phyloP scores from a whole-genome alignment of 1,140 invertebrate species.

The Rhizoglyphus robini region DNA sequence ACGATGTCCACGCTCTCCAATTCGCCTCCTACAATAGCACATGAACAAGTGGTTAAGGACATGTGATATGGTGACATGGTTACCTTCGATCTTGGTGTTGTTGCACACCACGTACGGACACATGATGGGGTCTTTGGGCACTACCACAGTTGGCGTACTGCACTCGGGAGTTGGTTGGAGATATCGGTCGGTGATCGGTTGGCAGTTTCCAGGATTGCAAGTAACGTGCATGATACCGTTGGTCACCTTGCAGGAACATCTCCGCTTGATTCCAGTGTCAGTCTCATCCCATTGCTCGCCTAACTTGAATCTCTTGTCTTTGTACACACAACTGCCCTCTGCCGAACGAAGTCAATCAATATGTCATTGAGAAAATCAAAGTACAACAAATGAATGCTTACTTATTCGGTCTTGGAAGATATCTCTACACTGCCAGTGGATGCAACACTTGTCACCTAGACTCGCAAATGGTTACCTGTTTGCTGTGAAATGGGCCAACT shows the following conservation, averaged over 20 bases:
- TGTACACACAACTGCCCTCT: constrained; percentile 23
- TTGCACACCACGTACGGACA: constrained; percentile 31
- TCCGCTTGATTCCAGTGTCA: background rate
- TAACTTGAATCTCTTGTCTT: constrained; percentile 23
- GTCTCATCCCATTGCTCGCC: constrained; percentile 28
- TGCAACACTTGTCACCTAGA: constrained; percentile 58
- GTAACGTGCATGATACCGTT: constrained; percentile 23
- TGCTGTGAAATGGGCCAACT: too few species aligned
- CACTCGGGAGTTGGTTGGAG: constrained; percentile 26
- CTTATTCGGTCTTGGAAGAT: background rate
- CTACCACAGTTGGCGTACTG: constrained; percentile 24
- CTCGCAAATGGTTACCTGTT: too few species aligned
- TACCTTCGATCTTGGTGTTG: constrained; percentile 26
- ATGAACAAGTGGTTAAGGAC: background rate
- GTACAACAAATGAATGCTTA: background rate
- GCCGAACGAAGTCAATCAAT: background rate
- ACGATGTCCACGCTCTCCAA: constrained; percentile 36
- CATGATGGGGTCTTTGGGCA: constrained; percentile 26
- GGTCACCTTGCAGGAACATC: constrained; percentile 24
- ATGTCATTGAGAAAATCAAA: too few species aligned
- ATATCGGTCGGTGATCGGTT: constrained; percentile 25
- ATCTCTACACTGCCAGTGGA: constrained; percentile 31
- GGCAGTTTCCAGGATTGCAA: constrained; percentile 26
- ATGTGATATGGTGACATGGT: too few species aligned
- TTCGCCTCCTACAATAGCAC: too few species aligned